Percentiles rank a stretch among this genome's conserved stretches.
phyloP scores from a whole-genome alignment of 2,888 invertebrate genomes.

The Ophraella communa region DNA sequence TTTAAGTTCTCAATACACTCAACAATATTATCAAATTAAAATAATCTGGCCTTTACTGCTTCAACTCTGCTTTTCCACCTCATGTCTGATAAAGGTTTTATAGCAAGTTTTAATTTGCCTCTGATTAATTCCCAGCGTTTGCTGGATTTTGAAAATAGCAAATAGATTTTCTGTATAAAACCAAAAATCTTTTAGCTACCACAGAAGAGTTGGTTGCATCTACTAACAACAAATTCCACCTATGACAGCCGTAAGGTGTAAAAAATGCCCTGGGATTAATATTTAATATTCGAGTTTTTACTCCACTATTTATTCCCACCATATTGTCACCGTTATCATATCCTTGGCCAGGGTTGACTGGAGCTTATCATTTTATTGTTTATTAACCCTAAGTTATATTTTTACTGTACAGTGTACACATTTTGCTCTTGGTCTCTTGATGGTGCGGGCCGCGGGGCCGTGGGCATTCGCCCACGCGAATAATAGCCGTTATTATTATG shows the following conservation, averaged over 20 bases:
- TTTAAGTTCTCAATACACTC: conserved; percentile 24
- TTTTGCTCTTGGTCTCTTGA: no score
- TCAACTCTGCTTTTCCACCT: conserved; percentile 27
- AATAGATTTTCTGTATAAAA: conserved; percentile 29
- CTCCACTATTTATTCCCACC: conserved; percentile 25
- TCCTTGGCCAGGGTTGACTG: conserved; percentile 37
- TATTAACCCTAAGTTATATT: no score
- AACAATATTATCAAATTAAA: conserved; percentile 27
- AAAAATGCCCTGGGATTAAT: conserved; percentile 12
- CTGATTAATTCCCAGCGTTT: conserved; percentile 39
- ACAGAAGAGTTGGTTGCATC: conserved; percentile 21
- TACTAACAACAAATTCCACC: conserved; percentile 24
- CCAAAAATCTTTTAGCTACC: conserved; percentile 24
- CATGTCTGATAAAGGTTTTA: conserved; percentile 26
- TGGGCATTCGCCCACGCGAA: no score
- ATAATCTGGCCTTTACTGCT: conserved; percentile 24
- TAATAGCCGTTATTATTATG: no score
- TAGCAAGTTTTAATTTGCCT: conserved; percentile 34
- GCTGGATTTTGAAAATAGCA: conserved; percentile 44
- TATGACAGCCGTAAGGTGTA: conserved; percentile 25
- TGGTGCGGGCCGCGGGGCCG: no score
- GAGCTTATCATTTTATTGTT: no score
- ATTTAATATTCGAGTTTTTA: conserved; percentile 35
- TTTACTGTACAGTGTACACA: no score
- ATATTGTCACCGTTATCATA: conserved; percentile 40